phyloP scores from a whole-genome alignment of 1,140 invertebrate genomes.

The Sitobion miscanthi region DNA sequence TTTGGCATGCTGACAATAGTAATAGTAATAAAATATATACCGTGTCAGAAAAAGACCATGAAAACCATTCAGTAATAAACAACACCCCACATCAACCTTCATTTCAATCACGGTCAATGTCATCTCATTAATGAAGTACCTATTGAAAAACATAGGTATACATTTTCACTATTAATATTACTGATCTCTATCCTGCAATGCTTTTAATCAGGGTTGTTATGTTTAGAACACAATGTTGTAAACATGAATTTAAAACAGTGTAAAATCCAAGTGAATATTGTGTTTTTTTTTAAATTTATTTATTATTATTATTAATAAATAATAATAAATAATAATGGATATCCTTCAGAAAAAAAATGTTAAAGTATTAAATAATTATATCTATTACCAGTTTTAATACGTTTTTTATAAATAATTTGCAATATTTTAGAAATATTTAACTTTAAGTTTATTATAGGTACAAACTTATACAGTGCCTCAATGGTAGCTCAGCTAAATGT shows the following conservation, averaged over 20 bases:
- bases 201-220: background rate
- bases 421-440: background rate
- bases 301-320: too few species aligned
- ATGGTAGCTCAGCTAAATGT: background rate
- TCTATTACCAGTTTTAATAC: too few species aligned
- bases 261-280: too few species aligned
- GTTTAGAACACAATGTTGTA: too few species aligned
- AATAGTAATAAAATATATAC: slow-evolving; percentile 33
- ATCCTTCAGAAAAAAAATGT: too few species aligned
- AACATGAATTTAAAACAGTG: too few species aligned
- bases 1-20: slow-evolving; percentile 38
- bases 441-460: background rate
- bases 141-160: background rate
- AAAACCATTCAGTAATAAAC: slow-evolving; percentile 31
- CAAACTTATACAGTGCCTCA: background rate
- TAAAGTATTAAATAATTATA: too few species aligned
- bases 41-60: slow-evolving; percentile 17
- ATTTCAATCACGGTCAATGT: slow-evolving; percentile 17
- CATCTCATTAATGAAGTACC: background rate
- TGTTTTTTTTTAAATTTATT: too few species aligned
- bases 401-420: background rate
- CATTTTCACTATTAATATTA: background rate
- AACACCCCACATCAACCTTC: slow-evolving; percentile 18
- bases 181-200: background rate
- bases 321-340: too few species aligned